These are phyloP conservation scores for Corvus hawaiiensis DNA, from an alignment of 2,113 vertebrate genomes.

Conservation along the genomic window DNA sequence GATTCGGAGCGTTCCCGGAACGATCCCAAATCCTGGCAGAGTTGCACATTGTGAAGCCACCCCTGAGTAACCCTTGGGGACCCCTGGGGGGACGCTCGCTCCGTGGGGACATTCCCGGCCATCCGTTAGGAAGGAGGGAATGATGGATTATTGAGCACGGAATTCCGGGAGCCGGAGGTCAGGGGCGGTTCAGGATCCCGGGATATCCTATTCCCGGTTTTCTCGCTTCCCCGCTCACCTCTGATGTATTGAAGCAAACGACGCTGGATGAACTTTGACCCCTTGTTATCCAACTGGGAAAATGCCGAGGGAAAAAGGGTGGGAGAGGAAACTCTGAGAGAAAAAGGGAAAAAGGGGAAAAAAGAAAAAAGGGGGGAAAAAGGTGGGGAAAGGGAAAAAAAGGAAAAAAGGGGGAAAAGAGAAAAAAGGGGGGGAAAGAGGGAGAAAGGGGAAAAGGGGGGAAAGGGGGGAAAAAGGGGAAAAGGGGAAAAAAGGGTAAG, in stretches of 20 bases:
- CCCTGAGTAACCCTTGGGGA: neutral
- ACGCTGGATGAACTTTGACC: rapidly evolving
- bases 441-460: too few species aligned
- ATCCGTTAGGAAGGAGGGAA: neutral
- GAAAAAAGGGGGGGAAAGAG: too few species aligned
- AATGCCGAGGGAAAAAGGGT: rapidly evolving
- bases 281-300: neutral
- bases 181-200: neutral
- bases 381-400: too few species aligned
- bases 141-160: neutral
- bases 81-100: neutral
- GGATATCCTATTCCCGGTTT: neutral
- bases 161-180: neutral
- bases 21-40: neutral
- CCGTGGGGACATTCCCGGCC: neutral
- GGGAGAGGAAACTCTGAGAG: neutral
- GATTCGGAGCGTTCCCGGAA: neutral
- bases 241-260: neutral
- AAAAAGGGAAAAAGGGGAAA: neutral
- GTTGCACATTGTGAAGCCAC: constrained; percentile 35
- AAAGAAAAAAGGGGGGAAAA: too few species aligned
- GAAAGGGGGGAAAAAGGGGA: too few species aligned
- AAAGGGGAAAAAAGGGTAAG: too few species aligned
- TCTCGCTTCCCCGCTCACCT: neutral
- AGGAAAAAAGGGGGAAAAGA: too few species aligned